Base-by-base conservation (phyloP, 2,797 vertebrate genomes). In the Gobio occitaniae region DNA sequence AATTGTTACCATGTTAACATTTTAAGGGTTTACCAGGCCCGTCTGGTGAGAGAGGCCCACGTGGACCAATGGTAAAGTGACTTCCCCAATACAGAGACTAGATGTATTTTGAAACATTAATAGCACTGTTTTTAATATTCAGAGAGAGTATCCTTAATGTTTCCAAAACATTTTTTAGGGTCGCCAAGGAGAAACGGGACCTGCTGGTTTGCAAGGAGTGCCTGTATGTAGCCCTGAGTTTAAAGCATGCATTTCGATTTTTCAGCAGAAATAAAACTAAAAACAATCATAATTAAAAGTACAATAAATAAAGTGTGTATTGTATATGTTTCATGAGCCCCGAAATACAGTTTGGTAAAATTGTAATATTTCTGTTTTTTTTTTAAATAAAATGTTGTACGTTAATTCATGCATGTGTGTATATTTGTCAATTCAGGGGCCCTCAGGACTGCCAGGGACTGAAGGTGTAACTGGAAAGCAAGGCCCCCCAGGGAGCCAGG, bases 21-120 rank as follows among this genome's bases (percentile, higher is more conserved):
- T 89, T 38, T 83, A 91, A 97, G 96, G 96, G 96, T 83, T 89
- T 92, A 61, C 86, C 80, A n/a, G 96, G 96, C 44, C 86, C 85
- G 6, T 78, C 89, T 1, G 96, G 96, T 78, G 93, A 93, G 21
- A 92, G 92, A 87, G 96, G 95, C 0, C 78, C 90, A 81, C 88
- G 89, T 0, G 96, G 96, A 85, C 93, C 93, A 83, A 93, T 93
- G 95, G 96, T 97, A 87, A 89, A 84, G 74, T n/a, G 13, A 17
- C 29, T 25, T 72, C 54, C 19, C 11, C 15, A 74, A 65, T 63
- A 84, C 1, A 59, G 16, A 29, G 32, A 4, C 12, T 29, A 25
- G 6, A 17, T 68, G 48, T 41, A 17, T 54, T 44, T 78, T 25
- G 4, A 54, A 63, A 52, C 36, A 44, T 76, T 13, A 65, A 8